Base-by-base conservation (phyloP, 2,888 invertebrate genomes). In the Apoda limacodes region DNA sequence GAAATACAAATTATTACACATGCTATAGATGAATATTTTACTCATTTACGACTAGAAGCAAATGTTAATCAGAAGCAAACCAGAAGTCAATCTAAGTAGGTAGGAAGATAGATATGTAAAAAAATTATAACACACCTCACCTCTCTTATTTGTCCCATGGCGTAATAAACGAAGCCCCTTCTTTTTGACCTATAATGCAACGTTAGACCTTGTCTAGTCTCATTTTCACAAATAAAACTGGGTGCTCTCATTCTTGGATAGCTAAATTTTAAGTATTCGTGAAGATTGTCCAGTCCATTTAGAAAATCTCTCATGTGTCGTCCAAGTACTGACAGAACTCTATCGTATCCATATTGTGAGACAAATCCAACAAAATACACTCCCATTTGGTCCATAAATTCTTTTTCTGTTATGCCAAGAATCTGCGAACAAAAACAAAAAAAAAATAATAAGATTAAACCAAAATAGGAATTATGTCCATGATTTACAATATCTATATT, bases 171-270 rank as follows among this genome's bases (percentile, higher is more conserved):
- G 62, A 95, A 98, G 0, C 98, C 98, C 40, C 93, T 85, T 40
- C 98, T 82, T 64, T 95, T 95, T 46, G 95, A 95, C 30, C 95
- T 83, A 67, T 96, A 96, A 71, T 98, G 98, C 34, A 98, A 81
- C 1, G 95, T 95, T 39, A 98, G 76, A 1, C 98, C 98, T 55
- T 92, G 90, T 32, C 91, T 84, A 0, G 94, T 93, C 66, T 98
- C 98, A 58, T 95, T 94, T 66, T 97, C 97, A 56, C 96, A 96
- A 49, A 96, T 97, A 65, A 98, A 98, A 30, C 95, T 95, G 0
- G 98, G 98, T 0, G 98, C 97, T 42, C 90, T 76, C 88, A 88
- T 88, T 39, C 78, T 85, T 0, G 96, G 96, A 61, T 97, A 97
- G 30, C 95, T 95, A 75, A 96, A 96, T 66, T 97, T 93, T 25